A percentile compares a stretch with the other conserved stretches of the same genome.
Conservation (phyloP, 2,113 vertebrate genomes). For the Planiliza haematocheilus region DNA sequence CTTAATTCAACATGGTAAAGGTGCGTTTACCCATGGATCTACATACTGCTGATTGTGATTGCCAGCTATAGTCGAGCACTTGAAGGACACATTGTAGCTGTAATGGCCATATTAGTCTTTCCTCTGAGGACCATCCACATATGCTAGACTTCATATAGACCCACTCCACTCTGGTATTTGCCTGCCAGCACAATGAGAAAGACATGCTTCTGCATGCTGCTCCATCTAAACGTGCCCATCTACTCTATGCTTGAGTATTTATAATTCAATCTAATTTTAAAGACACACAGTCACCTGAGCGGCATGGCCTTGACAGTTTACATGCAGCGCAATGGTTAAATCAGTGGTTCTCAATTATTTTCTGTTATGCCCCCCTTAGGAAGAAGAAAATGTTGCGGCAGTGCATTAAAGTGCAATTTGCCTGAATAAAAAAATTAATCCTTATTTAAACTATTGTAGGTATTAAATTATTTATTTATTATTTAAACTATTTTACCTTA, state of each 20-base stretch:
- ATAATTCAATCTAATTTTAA: constrained; percentile 1
- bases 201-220: constrained; percentile 86
- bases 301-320: neutral
- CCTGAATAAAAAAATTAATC: too few relatives aligned
- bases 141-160: constrained; percentile 28
- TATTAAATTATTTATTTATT: too few relatives aligned
- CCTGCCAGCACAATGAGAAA: constrained; percentile 77
- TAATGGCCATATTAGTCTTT: neutral
- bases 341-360: too few relatives aligned
- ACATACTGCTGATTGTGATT: neutral
- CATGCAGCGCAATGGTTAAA: too few relatives aligned
- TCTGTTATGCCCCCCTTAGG: too few relatives aligned
- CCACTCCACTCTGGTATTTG: constrained; percentile 82
- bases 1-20: neutral
- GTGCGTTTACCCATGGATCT: neutral
- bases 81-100: constrained; percentile 9
- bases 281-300: neutral
- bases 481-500: too few relatives aligned
- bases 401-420: too few relatives aligned
- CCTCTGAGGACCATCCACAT: neutral
- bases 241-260: neutral
- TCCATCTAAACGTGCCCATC: constrained; percentile 5
- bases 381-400: too few relatives aligned
- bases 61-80: neutral
- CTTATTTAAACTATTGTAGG: too few relatives aligned